A percentile compares a stretch with the other conserved stretches of the same genome.
phyloP scores from a whole-genome alignment of 2,113 vertebrate species.

The Amblyornis subalaris region DNA sequence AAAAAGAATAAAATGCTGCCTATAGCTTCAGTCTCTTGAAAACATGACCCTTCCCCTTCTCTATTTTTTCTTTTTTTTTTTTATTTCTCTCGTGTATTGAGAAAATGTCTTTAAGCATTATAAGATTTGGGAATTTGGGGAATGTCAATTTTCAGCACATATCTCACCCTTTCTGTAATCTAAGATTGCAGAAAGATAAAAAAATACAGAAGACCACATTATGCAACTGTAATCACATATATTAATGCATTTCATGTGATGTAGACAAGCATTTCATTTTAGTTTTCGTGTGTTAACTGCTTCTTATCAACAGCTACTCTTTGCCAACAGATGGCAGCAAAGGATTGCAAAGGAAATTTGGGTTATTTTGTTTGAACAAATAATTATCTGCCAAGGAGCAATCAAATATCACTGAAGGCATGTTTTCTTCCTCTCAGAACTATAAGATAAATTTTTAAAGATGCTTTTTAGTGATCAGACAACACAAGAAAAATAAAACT shows the following conservation, averaged over 20 bases:
- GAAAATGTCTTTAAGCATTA: neutral
- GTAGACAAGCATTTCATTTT: neutral
- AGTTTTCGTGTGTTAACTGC: neutral
- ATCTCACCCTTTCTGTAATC: neutral
- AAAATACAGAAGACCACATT: neutral
- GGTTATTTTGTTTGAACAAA: conserved; percentile 34
- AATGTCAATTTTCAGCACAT: neutral
- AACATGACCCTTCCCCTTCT: neutral
- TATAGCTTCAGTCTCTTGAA: neutral
- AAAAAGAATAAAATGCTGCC: neutral
- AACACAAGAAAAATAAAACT: conserved; percentile 35
- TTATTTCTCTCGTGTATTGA: neutral
- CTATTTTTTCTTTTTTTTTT: neutral
- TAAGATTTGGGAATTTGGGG: neutral
- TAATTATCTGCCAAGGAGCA: conserved; percentile 59
- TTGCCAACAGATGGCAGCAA: conserved; percentile 72
- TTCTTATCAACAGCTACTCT: neutral
- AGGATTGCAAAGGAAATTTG: conserved; percentile 12
- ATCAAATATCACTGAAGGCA: conserved; percentile 65
- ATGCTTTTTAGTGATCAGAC: conserved; percentile 45
- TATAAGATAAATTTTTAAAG: conserved; percentile 61
- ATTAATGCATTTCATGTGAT: neutral
- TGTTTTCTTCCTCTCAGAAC: conserved; percentile 57
- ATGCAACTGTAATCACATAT: neutral
- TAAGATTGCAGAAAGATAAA: neutral